phyloP scores from a whole-genome alignment of 23 tunicate species.

The Phallusia fumigata region DNA sequence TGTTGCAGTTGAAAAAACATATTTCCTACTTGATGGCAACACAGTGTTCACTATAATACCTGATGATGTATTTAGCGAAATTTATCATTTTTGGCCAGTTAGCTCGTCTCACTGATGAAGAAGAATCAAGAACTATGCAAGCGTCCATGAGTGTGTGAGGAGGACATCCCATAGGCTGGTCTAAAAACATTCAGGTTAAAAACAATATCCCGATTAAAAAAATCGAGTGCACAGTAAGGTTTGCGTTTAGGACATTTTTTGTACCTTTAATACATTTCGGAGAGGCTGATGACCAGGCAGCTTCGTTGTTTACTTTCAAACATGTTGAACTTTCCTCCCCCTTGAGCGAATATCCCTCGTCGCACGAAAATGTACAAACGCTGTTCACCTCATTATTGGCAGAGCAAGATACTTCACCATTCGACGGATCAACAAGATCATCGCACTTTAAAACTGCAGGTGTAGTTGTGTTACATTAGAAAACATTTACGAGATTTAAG shows the following conservation, averaged over 20 bases:
- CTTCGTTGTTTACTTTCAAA: background rate
- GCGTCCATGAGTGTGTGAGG: constrained; percentile 1
- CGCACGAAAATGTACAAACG: background rate
- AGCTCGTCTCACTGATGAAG: background rate
- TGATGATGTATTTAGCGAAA: background rate
- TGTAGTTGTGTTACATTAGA: too few relatives aligned
- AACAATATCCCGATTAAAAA: too few relatives aligned
- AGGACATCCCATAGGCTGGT: background rate
- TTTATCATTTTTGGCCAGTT: background rate
- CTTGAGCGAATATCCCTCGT: background rate
- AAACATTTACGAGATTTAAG: too few relatives aligned
- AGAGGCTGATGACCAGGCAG: background rate
- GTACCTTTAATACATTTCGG: background rate
- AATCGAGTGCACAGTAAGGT: too few relatives aligned
- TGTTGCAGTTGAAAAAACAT: too few relatives aligned
- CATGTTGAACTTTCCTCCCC: background rate
- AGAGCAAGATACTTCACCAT: background rate
- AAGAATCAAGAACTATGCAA: constrained; percentile 2
- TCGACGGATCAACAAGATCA: background rate
- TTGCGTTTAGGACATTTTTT: too few relatives aligned
- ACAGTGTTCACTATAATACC: too few relatives aligned
- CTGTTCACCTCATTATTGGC: background rate
- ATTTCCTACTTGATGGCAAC: too few relatives aligned
- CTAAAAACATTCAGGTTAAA: too few relatives aligned
- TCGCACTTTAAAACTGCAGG: background rate